These are phyloP conservation scores for Hemiscyllium ocellatum DNA, from an alignment of 2,113 vertebrate genomes.

Conservation along the genomic window DNA sequence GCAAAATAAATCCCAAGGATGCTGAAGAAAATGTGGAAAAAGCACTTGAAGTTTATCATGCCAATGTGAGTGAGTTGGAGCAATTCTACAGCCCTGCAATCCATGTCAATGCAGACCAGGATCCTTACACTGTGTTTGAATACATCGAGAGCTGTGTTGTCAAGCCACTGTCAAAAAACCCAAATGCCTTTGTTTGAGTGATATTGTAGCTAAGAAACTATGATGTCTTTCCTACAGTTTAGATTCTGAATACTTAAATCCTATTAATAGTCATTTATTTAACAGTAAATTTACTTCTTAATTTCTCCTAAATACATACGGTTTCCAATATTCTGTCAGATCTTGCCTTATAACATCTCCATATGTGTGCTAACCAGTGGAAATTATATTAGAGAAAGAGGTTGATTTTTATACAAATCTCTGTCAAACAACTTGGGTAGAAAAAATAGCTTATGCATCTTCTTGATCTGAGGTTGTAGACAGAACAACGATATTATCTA, in stretches of 20 bases:
- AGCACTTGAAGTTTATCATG: slow-evolving; percentile 53
- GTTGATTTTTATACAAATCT: background rate
- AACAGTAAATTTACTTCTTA: background rate
- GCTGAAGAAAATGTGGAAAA: slow-evolving; percentile 49
- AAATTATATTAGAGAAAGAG: background rate
- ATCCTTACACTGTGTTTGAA: slow-evolving; percentile 72
- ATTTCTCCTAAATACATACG: background rate
- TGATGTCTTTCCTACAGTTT: background rate
- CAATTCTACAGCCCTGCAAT: slow-evolving; percentile 59
- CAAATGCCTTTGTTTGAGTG: slow-evolving; percentile 9
- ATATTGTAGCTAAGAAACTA: background rate
- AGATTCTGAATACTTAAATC: background rate
- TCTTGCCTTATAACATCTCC: background rate
- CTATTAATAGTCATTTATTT: slow-evolving; percentile 1
- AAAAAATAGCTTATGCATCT: background rate
- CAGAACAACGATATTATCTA: background rate
- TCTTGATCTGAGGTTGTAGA: background rate
- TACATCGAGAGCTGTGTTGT: slow-evolving; percentile 72
- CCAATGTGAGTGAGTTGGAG: slow-evolving; percentile 50
- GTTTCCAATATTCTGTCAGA: background rate
- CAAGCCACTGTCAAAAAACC: slow-evolving; percentile 53
- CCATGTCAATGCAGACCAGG: slow-evolving; percentile 74
- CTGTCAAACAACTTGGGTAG: background rate
- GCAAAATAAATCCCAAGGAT: slow-evolving; percentile 66
- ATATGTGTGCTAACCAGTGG: background rate